Percentiles rank a stretch among this genome's conserved stretches.
These are phyloP conservation scores for Aproaerema taeniolella DNA, from an alignment of 2,888 invertebrate genomes.

Conservation along the genomic window DNA sequence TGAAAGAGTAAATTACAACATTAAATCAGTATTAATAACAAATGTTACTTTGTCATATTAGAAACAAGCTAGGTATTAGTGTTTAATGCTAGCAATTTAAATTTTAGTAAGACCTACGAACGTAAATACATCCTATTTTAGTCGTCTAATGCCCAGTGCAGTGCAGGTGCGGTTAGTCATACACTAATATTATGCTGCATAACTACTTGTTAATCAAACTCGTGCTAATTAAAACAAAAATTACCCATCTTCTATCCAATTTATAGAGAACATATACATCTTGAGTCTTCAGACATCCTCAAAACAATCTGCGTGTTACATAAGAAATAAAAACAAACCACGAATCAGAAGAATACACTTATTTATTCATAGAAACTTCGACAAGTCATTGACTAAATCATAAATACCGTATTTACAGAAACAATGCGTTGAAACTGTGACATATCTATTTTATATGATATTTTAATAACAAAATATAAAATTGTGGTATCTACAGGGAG, in stretches of 20 bases:
- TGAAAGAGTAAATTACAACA: too few species aligned
- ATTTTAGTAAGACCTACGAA: too few species aligned
- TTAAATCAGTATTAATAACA: too few species aligned
- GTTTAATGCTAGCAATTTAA: too few species aligned
- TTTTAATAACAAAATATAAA: conserved; percentile 23
- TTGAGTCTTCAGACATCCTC: conserved; percentile 10
- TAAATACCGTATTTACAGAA: conserved; percentile 34
- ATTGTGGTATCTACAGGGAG: conserved; percentile 17
- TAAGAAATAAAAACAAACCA: conserved; percentile 65
- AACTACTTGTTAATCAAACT: neutral
- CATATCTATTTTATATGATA: conserved; percentile 13
- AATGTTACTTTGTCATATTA: too few species aligned
- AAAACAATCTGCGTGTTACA: conserved; percentile 21
- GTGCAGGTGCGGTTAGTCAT: neutral
- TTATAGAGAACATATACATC: conserved; percentile 4
- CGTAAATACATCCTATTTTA: too few species aligned
- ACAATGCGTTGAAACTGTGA: conserved; percentile 18
- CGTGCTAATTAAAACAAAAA: conserved; percentile 11
- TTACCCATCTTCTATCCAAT: conserved; percentile 14
- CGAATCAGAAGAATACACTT: conserved; percentile 63
- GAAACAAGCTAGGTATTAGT: too few species aligned
- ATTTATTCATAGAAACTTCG: conserved; percentile 64
- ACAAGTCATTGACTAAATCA: conserved; percentile 42
- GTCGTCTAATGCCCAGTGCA: neutral
- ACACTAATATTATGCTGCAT: neutral